These are phyloP conservation scores for Gavia stellata DNA, from an alignment of 2,113 vertebrate genomes.

Conservation along the genomic window DNA sequence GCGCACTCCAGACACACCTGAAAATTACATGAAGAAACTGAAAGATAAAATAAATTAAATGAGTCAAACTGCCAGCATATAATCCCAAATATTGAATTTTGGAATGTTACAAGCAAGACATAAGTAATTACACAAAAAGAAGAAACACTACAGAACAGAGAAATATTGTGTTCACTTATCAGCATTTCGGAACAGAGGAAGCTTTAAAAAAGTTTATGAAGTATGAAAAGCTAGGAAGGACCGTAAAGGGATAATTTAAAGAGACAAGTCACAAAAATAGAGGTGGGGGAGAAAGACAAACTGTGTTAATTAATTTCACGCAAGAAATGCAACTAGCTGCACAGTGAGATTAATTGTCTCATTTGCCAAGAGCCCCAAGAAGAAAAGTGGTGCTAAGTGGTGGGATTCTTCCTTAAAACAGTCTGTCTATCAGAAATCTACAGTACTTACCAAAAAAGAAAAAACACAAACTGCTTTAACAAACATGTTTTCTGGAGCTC, in stretches of 20 bases:
- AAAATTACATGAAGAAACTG: background rate
- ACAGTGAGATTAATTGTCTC: constrained; percentile 77
- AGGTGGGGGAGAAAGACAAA: constrained; percentile 53
- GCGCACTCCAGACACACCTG: background rate
- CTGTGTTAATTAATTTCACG: constrained; percentile 75
- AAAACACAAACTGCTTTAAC: background rate
- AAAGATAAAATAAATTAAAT: constrained; percentile 5
- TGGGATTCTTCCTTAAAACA: background rate
- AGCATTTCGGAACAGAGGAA: background rate
- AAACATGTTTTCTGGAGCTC: background rate
- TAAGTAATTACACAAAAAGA: background rate
- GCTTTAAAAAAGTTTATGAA: background rate
- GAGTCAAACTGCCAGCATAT: background rate
- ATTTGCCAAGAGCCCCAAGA: constrained; percentile 71
- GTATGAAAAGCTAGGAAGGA: background rate
- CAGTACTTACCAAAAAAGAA: background rate
- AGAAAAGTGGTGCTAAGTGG: background rate
- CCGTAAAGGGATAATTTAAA: constrained; percentile 35
- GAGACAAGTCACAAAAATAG: constrained; percentile 44
- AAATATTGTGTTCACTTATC: constrained; percentile 19
- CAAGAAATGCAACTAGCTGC: constrained; percentile 73
- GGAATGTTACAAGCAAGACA: background rate
- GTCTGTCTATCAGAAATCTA: background rate
- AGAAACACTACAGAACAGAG: constrained; percentile 13
- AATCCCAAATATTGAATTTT: background rate